These are phyloP conservation scores for Noctua pronuba DNA, from an alignment of 2,888 invertebrate genomes.

Conservation along the genomic window DNA sequence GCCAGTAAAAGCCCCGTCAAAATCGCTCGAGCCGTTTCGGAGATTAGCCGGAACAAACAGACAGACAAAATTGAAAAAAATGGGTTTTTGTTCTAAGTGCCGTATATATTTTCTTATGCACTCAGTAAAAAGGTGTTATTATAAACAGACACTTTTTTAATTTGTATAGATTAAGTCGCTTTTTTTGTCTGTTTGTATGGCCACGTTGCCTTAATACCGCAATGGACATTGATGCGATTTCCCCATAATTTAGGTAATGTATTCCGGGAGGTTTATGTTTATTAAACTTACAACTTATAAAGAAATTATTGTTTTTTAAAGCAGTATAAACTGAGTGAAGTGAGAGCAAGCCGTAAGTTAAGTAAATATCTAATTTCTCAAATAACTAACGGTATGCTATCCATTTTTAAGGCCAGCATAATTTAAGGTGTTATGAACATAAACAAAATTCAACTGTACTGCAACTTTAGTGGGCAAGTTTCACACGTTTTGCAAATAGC, in stretches of 20 bases:
- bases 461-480: conserved; percentile 74
- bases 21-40: too few species aligned
- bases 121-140: too few species aligned
- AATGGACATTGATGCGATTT: background rate
- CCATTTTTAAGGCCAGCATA: conserved; percentile 31
- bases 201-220: background rate
- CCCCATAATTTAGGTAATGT: background rate
- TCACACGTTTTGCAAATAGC: conserved; percentile 71
- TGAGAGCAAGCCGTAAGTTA: too few species aligned
- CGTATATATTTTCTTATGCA: too few species aligned
- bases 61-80: too few species aligned
- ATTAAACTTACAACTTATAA: background rate
- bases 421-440: conserved; percentile 53
- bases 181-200: background rate
- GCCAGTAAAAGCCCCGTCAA: too few species aligned
- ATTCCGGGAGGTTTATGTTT: background rate
- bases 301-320: background rate
- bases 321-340: background rate
- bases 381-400: conserved; percentile 2
- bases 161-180: background rate
- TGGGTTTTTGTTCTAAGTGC: too few species aligned
- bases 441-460: conserved; percentile 65
- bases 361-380: background rate
- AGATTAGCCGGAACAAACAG: too few species aligned
- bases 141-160: too few species aligned